Conservation (phyloP, 2,113 vertebrate genomes). For the Desmodus rotundus region DNA sequence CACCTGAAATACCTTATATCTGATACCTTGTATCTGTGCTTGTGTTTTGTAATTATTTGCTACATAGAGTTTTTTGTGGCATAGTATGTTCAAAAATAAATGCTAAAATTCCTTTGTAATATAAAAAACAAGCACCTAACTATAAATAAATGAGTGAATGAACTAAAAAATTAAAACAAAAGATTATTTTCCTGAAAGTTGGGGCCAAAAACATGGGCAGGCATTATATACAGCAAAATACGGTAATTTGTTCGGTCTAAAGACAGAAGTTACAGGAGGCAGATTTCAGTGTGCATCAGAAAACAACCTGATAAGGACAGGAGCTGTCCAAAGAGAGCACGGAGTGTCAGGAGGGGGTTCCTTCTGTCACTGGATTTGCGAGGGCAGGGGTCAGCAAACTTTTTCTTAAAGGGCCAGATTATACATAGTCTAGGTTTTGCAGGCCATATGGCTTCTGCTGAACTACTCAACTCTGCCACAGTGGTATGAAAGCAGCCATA, state of each 20-base stretch:
- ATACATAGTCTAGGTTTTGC: background rate
- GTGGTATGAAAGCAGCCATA: background rate
- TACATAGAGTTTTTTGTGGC: no score
- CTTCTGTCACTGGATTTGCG: background rate
- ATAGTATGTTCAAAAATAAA: no score
- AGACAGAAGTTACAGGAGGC: background rate
- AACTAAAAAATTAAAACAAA: no score
- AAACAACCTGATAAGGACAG: background rate
- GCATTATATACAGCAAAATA: no score
- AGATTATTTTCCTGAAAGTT: no score
- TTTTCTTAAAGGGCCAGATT: background rate
- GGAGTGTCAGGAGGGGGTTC: background rate
- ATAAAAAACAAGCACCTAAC: no score
- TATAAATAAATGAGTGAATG: no score
- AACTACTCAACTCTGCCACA: background rate
- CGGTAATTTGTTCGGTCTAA: background rate
- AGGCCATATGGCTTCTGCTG: background rate
- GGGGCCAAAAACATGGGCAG: no score
- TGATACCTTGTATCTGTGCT: no score
- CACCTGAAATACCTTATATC: no score
- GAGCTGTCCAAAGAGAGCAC: background rate
- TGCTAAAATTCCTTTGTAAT: no score
- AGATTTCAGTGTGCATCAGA: background rate
- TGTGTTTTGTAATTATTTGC: no score
- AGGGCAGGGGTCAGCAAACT: background rate